Percentiles rank a stretch among this genome's conserved stretches.
These are phyloP conservation scores for Syngnathus rostellatus DNA, from an alignment of 2,797 vertebrate genomes.

Conservation along the genomic window DNA sequence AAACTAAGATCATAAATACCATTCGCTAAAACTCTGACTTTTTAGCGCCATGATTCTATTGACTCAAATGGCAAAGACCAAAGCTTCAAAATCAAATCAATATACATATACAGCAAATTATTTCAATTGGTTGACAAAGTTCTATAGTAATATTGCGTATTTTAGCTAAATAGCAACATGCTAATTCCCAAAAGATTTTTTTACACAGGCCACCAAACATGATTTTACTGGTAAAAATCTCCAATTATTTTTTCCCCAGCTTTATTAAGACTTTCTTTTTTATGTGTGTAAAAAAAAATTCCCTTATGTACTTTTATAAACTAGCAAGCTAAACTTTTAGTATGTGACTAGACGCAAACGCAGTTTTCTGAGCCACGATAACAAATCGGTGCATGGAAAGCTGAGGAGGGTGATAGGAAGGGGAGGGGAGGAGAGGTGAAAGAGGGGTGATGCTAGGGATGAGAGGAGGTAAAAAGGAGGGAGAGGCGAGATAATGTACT, in stretches of 20 bases:
- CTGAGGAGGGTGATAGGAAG: constrained; percentile 39
- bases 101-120: background rate
- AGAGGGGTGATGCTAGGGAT: constrained; percentile 29
- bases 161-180: background rate
- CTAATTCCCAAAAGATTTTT: background rate
- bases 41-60: background rate
- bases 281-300: background rate
- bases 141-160: background rate
- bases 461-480: constrained; percentile 19
- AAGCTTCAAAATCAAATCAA: background rate
- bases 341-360: constrained; percentile 33
- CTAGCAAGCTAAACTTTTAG: constrained; percentile 14
- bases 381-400: constrained; percentile 42
- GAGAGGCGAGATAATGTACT: constrained; percentile 62
- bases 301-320: constrained; percentile 8
- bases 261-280: background rate
- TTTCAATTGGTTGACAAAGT: background rate
- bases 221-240: background rate
- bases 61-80: background rate
- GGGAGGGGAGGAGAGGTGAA: constrained; percentile 28
- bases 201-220: background rate
- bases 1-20: too few relatives aligned
- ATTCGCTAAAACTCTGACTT: too few relatives aligned
- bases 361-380: constrained; percentile 51
- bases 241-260: too few relatives aligned